Base-by-base conservation (phyloP, 1,140 invertebrate species). In the Drosophila navojoa region DNA sequence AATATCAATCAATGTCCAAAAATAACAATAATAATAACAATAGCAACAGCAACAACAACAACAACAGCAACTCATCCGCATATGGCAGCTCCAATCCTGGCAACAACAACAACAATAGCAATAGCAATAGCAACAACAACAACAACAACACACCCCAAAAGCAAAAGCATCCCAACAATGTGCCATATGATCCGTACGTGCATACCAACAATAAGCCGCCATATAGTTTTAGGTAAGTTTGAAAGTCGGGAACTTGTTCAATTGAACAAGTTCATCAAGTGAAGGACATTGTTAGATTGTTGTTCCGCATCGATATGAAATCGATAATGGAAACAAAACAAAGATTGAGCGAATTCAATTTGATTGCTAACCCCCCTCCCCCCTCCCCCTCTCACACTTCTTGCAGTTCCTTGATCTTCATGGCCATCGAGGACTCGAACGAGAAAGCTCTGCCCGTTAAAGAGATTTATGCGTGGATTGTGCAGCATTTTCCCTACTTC, bases 381-480 rank as follows among this genome's bases (percentile, higher is more conserved):
- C n/a, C n/a, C n/a, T n/a, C n/a, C n/a, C n/a, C n/a, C n/a, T n/a
- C n/a, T n/a, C n/a, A n/a, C n/a, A n/a, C n/a, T n/a, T n/a, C n/a
- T 63, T 98, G 97, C 92, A 98, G 97, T 71, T 98, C 97, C 92
- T 94, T 99, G 38, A 99, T 99, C 81, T 99, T 99, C 93, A 98
- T 99, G 98, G 98, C 98, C 16, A 98, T 99, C 75, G 98, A 99
- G 92, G 97, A 97, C 75, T 98, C 97, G 0, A 94, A 95, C 4
- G 95, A 95, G 47, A 97, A 98, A 91, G 97, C 97, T 5, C 91
- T 98, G 60, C 97, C 98, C 2, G 98, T 99, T 0, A 98, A 98
- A 90, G 98, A 99, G 92, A 99, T 99, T 77, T 99, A 99, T 91
- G 95, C 97, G n/a, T 99, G 98, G 98, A 99, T 99, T 71, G 93